These are phyloP conservation scores for Sipha flava DNA, from an alignment of 1,140 invertebrate genomes.

Conservation along the genomic window DNA sequence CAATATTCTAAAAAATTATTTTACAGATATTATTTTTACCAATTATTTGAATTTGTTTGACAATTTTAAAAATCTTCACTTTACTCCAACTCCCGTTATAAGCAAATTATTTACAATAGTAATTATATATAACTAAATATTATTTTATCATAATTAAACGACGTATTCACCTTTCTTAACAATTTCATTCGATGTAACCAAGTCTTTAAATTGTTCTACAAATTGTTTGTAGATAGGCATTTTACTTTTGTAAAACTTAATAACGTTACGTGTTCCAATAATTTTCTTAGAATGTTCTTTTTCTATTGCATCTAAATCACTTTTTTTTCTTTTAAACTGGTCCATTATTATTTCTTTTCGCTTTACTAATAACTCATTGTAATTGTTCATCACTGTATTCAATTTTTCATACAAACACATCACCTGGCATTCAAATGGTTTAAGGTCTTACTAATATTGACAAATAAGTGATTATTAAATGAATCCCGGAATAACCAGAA, in stretches of 20 bases:
- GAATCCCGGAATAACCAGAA: no score
- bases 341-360: not conserved
- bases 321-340: not conserved
- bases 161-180: not conserved
- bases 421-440: not conserved
- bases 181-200: not conserved
- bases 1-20: no score
- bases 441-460: no score
- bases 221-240: not conserved
- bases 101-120: no score
- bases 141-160: no score
- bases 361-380: not conserved
- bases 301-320: not conserved
- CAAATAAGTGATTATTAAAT: no score
- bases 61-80: no score
- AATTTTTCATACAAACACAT: not conserved
- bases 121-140: no score
- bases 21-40: no score
- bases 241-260: not conserved
- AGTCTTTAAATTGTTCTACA: not conserved
- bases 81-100: no score
- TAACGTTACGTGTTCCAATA: not conserved
- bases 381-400: not conserved
- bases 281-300: not conserved
- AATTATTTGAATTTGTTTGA: no score